Percentiles rank a stretch among this genome's conserved stretches.
These are phyloP conservation scores for Chromis chromis DNA, from an alignment of 2,797 vertebrate genomes.

Conservation along the genomic window DNA sequence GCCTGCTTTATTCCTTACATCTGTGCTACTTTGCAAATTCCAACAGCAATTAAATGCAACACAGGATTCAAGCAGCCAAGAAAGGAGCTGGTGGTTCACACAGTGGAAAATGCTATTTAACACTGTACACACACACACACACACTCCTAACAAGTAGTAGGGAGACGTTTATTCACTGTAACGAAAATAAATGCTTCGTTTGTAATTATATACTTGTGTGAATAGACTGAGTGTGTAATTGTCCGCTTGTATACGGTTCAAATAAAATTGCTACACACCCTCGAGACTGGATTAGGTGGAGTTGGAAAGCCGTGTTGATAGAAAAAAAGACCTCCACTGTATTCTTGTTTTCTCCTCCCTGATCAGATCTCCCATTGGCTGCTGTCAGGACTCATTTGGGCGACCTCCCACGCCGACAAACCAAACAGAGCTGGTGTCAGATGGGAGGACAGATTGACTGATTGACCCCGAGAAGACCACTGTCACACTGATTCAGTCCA, in stretches of 20 bases:
- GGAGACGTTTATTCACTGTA: not conserved
- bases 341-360: not conserved
- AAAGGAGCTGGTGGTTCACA: too few species aligned
- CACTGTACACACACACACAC: not conserved
- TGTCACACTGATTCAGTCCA: not conserved
- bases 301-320: not conserved
- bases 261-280: not conserved
- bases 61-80: not conserved
- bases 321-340: constrained; percentile 1
- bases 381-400: not conserved
- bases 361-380: not conserved
- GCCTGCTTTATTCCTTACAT: not conserved
- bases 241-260: not conserved
- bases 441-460: not conserved
- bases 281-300: not conserved
- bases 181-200: not conserved
- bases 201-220: not conserved
- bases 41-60: constrained; percentile 34
- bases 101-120: constrained; percentile 27
- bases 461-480: not conserved
- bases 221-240: not conserved
- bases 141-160: constrained; percentile 4
- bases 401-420: not conserved
- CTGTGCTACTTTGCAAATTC: not conserved
- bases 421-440: too few species aligned